Base-by-base conservation (phyloP, 2,888 invertebrate species). In the Diadromus collaris region DNA sequence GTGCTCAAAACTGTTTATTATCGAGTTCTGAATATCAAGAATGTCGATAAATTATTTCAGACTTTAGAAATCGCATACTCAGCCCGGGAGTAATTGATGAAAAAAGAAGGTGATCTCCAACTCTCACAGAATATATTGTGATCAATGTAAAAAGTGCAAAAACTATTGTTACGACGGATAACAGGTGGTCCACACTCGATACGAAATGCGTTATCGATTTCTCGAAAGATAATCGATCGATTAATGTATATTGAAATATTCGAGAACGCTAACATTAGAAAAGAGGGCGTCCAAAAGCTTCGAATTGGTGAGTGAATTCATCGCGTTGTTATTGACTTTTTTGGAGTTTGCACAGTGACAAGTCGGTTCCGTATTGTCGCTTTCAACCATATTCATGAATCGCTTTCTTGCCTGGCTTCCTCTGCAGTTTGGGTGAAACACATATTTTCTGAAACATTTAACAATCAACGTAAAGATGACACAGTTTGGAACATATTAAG, bases 381-480 rank as follows among this genome's bases (percentile, higher is more conserved):
- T 80, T 38, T 84, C 81, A 19, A 78, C 77, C 13, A 80, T 65
- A 44, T 73, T 78, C 58, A 83, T 80, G 58, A 85, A 81, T 21
- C 85, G 85, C 76, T 85, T 85, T 68, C 76, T 85, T 34, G 86
- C 85, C 79, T 86, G 86, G 38, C 82, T 82, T 46, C 86, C 86
- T 82, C 86, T 83, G 74, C 86, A 86, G 34, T 85, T 81, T 4
- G 81, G 84, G 73, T 86, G 84, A 67, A 79, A 86, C 2, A 85
- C 85, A 60, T 83, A 84, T 64, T 78, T 83, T 69, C 86, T 86
- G 29, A 27, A 27, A 65, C 16, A 75, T 32, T 6, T 27, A 46
- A 34, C 0, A 38, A 56, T 63, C 16, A 46, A 10, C 1, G 10
- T 9, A 21, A 21, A 9, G 9, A 6, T 9, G 10, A n/a, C 48